Percentiles rank a stretch among this genome's conserved stretches.
These are phyloP conservation scores for Schlechtendalia chinensis DNA, from an alignment of 1,140 invertebrate species.

Conservation along the genomic window DNA sequence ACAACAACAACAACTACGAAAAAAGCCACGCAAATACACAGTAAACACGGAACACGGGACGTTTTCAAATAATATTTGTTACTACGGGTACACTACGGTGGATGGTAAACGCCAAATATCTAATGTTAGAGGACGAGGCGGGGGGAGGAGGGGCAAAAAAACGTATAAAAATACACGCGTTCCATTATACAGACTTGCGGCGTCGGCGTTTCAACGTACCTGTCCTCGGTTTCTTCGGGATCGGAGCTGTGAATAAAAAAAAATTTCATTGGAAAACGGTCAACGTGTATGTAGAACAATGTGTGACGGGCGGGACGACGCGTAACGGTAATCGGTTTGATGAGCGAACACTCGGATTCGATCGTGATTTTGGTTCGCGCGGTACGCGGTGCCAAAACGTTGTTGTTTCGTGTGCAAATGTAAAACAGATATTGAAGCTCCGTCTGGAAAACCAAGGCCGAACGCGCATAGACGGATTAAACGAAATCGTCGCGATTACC, in stretches of 20 bases:
- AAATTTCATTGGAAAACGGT: constrained; percentile 19
- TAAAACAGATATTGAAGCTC: constrained; percentile 12
- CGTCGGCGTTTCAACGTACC: background rate
- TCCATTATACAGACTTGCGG: constrained; percentile 33
- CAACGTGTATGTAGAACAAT: too few species aligned
- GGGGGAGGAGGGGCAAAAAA: background rate
- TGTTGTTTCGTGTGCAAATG: background rate
- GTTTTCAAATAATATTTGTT: too few species aligned
- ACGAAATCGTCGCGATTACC: constrained; percentile 20
- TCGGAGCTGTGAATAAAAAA: constrained; percentile 46
- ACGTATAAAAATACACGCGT: background rate
- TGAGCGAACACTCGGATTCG: too few species aligned
- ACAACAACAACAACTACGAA: background rate
- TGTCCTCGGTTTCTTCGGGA: background rate
- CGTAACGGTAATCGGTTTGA: background rate
- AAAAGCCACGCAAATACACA: background rate
- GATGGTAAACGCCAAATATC: background rate
- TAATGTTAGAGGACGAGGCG: background rate
- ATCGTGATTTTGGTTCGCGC: background rate
- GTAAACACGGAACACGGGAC: too few species aligned
- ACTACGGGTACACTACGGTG: background rate
- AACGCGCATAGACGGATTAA: constrained; percentile 25
- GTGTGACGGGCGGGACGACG: too few species aligned
- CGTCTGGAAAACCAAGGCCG: constrained; percentile 32
- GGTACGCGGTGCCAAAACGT: background rate